These are phyloP conservation scores for Andrena praecox DNA, from an alignment of 2,888 invertebrate species.

Conservation along the genomic window DNA sequence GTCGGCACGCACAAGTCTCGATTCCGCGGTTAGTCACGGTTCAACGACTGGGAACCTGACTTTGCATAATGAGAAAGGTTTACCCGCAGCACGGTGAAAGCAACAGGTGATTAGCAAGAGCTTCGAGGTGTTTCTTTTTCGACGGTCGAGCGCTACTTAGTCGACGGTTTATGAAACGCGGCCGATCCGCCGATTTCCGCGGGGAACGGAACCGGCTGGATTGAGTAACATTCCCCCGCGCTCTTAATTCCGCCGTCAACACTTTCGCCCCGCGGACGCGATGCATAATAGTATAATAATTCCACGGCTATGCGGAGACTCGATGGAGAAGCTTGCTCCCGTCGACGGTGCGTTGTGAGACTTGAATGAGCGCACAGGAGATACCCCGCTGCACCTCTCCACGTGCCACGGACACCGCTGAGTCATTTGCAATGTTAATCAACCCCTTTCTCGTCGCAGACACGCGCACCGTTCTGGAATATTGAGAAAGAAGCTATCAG, in stretches of 20 bases:
- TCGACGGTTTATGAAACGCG: not conserved
- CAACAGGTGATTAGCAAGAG: conserved; percentile 56
- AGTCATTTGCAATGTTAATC: conserved; percentile 72
- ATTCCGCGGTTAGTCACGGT: conserved; percentile 47
- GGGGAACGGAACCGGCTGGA: conserved; percentile 13
- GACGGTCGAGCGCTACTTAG: not conserved
- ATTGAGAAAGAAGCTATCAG: conserved; percentile 49
- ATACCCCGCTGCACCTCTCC: conserved; percentile 19
- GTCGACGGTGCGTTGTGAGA: conserved; percentile 53
- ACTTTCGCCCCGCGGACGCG: conserved; percentile 35
- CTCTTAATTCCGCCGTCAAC: conserved; percentile 46
- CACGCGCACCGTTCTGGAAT: conserved; percentile 32
- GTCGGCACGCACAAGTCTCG: conserved; percentile 14
- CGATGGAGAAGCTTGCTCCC: not conserved
- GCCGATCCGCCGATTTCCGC: not conserved
- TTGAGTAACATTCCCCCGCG: conserved; percentile 38
- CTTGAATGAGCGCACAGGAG: conserved; percentile 66
- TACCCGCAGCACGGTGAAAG: conserved; percentile 60
- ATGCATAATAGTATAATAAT: not conserved
- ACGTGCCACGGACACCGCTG: conserved; percentile 34
- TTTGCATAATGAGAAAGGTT: conserved; percentile 63
- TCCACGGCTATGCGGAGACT: not conserved
- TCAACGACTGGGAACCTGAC: conserved; percentile 63
- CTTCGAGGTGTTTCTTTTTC: not conserved
- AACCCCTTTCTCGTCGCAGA: conserved; percentile 9